These are phyloP conservation scores for Sinocyclocheilus rhinocerous DNA, from an alignment of 2,113 vertebrate genomes.

Conservation along the genomic window DNA sequence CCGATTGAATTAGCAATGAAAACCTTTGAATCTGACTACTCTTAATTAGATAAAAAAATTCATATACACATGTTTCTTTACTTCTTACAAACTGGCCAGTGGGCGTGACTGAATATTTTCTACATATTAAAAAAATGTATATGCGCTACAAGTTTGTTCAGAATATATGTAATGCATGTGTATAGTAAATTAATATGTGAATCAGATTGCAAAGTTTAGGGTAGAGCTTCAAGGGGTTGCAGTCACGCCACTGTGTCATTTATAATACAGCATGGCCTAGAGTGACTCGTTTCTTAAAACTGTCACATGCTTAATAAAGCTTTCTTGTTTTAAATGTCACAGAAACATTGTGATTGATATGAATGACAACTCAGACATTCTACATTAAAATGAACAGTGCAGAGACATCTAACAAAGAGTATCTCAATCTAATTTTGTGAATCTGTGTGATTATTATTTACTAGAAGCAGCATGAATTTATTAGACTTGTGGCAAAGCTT, in stretches of 20 bases:
- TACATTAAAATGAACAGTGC: neutral
- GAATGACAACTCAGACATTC: neutral
- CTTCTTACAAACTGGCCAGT: neutral
- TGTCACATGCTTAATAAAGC: neutral
- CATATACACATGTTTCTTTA: neutral
- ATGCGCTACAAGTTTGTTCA: neutral
- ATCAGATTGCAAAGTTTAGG: neutral
- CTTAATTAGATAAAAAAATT: neutral
- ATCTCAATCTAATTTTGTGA: neutral
- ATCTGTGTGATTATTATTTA: neutral
- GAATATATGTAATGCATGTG: neutral
- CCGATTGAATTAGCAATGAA: neutral
- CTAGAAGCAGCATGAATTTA: neutral
- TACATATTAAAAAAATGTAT: neutral
- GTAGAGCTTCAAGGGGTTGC: neutral
- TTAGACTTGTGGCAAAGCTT: neutral
- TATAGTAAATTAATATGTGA: neutral
- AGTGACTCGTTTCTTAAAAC: neutral
- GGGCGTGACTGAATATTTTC: neutral
- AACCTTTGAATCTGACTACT: neutral
- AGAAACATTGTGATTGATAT: neutral
- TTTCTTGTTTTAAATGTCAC: neutral
- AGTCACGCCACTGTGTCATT: neutral
- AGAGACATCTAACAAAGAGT: slow-evolving; percentile 9
- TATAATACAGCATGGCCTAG: neutral